Evolutionary conservation across 2,888 invertebrate species (phyloP).

Genomic region (Amiota mariae): DNA sequence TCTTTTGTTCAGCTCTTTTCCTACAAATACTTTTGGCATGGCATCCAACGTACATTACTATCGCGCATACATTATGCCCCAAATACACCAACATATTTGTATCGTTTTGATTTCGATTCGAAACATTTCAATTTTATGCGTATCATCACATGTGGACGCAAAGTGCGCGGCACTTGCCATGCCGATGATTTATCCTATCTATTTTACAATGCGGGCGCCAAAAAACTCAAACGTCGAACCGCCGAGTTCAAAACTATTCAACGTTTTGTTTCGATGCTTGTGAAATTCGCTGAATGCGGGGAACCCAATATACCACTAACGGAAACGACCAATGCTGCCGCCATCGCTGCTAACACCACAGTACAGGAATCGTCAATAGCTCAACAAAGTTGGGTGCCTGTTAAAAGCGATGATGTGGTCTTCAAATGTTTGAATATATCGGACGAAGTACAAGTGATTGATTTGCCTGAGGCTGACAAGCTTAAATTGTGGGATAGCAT

Average conservation of each 20-base stretch:
- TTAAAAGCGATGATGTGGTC: slow-evolving; percentile 54
- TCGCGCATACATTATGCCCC: slow-evolving; percentile 65
- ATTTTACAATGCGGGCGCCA: slow-evolving; percentile 71
- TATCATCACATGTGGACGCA: slow-evolving; percentile 70
- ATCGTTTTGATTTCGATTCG: slow-evolving; percentile 73
- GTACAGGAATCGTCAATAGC: background rate
- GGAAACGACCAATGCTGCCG: slow-evolving; percentile 39
- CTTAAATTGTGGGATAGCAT: slow-evolving; percentile 70
- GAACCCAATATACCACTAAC: slow-evolving; percentile 65
- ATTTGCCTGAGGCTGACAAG: slow-evolving; percentile 71
- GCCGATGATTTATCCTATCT: slow-evolving; percentile 73
- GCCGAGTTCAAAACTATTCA: slow-evolving; percentile 71
- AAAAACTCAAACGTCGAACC: slow-evolving; percentile 64
- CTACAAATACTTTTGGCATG: slow-evolving; percentile 73
- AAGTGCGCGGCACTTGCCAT: slow-evolving; percentile 72
- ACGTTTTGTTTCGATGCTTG: slow-evolving; percentile 67
- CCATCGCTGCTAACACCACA: background rate
- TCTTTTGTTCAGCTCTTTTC: slow-evolving; percentile 64
- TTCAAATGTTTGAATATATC: slow-evolving; percentile 72
- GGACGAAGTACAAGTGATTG: slow-evolving; percentile 70
- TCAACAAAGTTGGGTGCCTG: slow-evolving; percentile 58
- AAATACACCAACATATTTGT: slow-evolving; percentile 69
- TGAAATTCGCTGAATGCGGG: slow-evolving; percentile 69
- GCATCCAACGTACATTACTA: slow-evolving; percentile 69
- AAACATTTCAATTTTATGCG: slow-evolving; percentile 72